Percentiles rank a stretch among this genome's conserved stretches.
phyloP scores from a whole-genome alignment of 2,888 invertebrate species.

The Candidula unifasciata region DNA sequence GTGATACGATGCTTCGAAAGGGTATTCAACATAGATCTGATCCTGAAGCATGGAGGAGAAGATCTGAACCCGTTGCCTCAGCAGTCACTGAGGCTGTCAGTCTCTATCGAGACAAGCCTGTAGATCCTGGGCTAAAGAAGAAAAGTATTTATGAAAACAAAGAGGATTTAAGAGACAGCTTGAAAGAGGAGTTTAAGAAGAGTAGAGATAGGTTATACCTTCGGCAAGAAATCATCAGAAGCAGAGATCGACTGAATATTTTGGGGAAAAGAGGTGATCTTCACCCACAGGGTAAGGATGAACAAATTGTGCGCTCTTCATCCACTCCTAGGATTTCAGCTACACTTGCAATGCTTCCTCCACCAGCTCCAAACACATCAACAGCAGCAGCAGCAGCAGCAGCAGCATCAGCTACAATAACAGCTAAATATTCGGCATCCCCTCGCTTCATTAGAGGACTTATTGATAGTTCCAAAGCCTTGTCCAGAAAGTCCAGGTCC shows the following conservation, averaged over 20 bases:
- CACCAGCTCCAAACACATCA: not conserved
- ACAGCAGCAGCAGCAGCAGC: not conserved
- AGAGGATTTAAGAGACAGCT: constrained; percentile 35
- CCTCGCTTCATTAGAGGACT: constrained; percentile 27
- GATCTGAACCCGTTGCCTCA: constrained; percentile 39
- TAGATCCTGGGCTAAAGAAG: constrained; percentile 2
- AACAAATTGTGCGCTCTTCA: constrained; percentile 4
- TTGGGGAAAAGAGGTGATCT: constrained; percentile 18
- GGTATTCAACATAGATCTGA: constrained; percentile 13
- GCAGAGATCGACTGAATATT: constrained; percentile 33
- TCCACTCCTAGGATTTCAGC: constrained; percentile 15
- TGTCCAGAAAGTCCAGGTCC: constrained; percentile 47
- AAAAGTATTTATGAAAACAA: constrained; percentile 46
- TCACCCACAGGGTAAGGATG: not conserved
- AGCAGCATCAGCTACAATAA: not conserved
- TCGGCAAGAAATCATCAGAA: constrained; percentile 34
- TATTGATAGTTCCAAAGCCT: constrained; percentile 1
- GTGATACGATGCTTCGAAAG: constrained; percentile 15
- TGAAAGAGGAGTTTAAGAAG: constrained; percentile 19
- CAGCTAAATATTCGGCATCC: constrained; percentile 24
- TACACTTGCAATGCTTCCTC: constrained; percentile 12
- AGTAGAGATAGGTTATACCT: constrained; percentile 30
- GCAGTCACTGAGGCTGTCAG: constrained; percentile 35
- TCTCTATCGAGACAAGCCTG: not conserved
- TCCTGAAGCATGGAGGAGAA: constrained; percentile 33